A percentile compares a stretch with the other conserved stretches of the same genome.
Conservation (phyloP, 2,888 invertebrate genomes). For the Caenorhabditis auriculariae region DNA sequence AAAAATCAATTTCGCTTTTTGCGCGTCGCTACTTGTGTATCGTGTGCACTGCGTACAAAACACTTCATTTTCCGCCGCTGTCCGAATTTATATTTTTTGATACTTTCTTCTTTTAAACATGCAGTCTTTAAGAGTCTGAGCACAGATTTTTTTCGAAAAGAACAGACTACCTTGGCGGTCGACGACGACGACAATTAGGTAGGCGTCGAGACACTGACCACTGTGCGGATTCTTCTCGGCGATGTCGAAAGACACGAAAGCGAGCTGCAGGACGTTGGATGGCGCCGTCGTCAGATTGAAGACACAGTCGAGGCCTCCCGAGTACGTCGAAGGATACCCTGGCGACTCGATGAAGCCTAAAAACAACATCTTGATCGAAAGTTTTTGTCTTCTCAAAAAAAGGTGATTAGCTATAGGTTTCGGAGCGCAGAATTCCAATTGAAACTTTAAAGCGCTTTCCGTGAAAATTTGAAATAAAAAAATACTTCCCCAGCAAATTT, state of each 20-base stretch:
- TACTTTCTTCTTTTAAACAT: too few species aligned
- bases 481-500: background rate
- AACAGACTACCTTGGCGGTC: conserved; percentile 26
- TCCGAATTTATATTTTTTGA: background rate
- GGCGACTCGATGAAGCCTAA: conserved; percentile 40
- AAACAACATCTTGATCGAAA: conserved; percentile 3
- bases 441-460: conserved; percentile 10
- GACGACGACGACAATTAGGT: conserved; percentile 51
- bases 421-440: conserved; percentile 6
- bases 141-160: background rate
- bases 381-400: conserved; percentile 10
- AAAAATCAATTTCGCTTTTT: too few species aligned
- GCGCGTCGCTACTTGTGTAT: too few species aligned
- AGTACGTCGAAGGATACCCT: conserved; percentile 43
- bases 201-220: conserved; percentile 57
- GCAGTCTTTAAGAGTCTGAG: too few species aligned
- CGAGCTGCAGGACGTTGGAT: conserved; percentile 49
- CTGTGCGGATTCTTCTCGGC: conserved; percentile 26
- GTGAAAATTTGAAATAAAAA: background rate
- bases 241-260: conserved; percentile 50
- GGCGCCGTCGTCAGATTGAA: conserved; percentile 43
- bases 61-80: too few species aligned
- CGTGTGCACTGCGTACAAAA: background rate
- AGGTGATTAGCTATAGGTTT: conserved; percentile 1
- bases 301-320: conserved; percentile 39